Base-by-base conservation (phyloP, 2,113 vertebrate species). In the Ornithorhynchus anatinus region DNA sequence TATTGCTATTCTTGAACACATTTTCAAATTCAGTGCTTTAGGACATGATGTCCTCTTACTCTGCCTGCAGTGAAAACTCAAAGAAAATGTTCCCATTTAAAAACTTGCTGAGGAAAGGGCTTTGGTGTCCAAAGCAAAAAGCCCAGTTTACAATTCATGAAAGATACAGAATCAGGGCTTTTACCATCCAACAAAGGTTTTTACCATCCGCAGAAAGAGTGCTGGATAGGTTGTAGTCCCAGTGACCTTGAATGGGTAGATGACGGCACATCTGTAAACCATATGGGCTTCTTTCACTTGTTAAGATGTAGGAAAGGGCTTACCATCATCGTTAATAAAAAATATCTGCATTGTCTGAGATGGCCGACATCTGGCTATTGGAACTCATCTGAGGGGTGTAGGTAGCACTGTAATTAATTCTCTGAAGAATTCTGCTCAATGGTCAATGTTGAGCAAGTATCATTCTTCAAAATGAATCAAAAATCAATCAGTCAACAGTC, bases 21-120 rank as follows among this genome's bases (percentile, higher is more conserved):
- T 54, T 56, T 71, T 54, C 47, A 42, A 83, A 72, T 66, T 22
- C 11, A 54, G 19, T 56, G 15, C 8, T 63, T 72, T 7, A 61
- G 33, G 59, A 27, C 64, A 56, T n/a, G 59, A 7, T 70, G 13
- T 44, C 11, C 20, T n/a, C 35, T 45, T 45, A 5, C 3, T 56
- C 13, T 39, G 25, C 50, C 44, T 64, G 16, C 38, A 69, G 73
- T n/a, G 50, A 43, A 65, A 35, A 70, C 20, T 56, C 53, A 13
- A 45, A 48, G 15, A 57, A 68, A 25, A 7, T 37, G 31, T 72
- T 39, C 32, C 31, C 5, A 63, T 50, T 51, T 47, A 36, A 9
- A 13, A 39, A 13, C 29, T 69, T 67, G 59, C 22, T 56, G 40
- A 76, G 29, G 19, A 59, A 70, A 69, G 15, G 17, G 6, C 20